These are phyloP conservation scores for Eueremaeus valkanovi DNA, from an alignment of 2,888 invertebrate species.

Conservation along the genomic window DNA sequence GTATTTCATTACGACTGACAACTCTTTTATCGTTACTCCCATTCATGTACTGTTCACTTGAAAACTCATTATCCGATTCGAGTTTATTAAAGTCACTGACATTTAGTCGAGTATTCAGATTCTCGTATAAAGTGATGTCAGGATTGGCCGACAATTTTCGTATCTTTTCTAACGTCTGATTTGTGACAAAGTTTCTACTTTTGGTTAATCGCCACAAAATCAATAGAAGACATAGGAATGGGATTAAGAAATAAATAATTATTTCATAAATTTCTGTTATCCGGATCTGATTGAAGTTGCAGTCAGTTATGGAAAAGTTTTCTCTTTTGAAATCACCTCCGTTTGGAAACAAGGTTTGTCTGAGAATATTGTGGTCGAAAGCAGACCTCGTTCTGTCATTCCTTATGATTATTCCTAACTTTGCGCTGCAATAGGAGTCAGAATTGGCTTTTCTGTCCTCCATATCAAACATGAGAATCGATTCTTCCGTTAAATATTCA, in stretches of 20 bases:
- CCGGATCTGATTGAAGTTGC: not conserved
- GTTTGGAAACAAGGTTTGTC: not conserved
- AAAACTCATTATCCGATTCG: not conserved
- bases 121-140: not conserved
- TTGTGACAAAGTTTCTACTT: not conserved
- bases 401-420: not conserved
- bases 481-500: not conserved
- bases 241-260: not conserved
- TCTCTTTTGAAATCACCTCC: not conserved
- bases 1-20: not conserved
- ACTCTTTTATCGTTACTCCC: no score
- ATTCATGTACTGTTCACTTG: no score
- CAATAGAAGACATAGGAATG: not conserved
- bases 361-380: not conserved
- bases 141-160: not conserved
- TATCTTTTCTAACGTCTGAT: constrained; percentile 2
- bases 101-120: not conserved
- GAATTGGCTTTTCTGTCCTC: not conserved
- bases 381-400: not conserved
- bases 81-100: not conserved
- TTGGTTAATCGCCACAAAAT: not conserved
- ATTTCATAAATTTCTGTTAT: not conserved
- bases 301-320: not conserved
- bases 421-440: not conserved
- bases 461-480: not conserved